Percentiles rank a stretch among this genome's conserved stretches.
Evolutionary conservation across 1,140 invertebrate genomes (phyloP).

Genomic region (Ptiloglossa arizonensis): DNA sequence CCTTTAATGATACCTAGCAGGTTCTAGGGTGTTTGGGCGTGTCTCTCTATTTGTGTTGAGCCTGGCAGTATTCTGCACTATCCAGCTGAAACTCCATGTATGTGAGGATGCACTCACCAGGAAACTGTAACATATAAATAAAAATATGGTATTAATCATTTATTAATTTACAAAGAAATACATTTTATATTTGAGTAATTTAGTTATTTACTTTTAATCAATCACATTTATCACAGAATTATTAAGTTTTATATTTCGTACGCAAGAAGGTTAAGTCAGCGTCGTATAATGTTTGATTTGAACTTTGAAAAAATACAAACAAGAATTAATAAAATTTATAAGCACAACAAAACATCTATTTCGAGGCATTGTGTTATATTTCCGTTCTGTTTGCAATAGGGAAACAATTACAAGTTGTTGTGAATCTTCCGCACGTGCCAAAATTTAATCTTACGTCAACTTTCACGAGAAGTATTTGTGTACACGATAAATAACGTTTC

Average conservation of each 20-base stretch:
- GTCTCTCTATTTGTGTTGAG: constrained; percentile 94
- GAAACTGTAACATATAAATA: constrained; percentile 81
- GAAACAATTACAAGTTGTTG: not conserved
- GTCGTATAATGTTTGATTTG: not conserved
- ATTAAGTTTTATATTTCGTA: not conserved
- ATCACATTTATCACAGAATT: no score
- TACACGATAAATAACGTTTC: not conserved
- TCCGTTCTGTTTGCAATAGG: not conserved
- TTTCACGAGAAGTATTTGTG: not conserved
- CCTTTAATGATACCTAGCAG: constrained; percentile 65
- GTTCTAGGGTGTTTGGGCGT: constrained; percentile 61
- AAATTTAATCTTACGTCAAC: constrained; percentile 7
- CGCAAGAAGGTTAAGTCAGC: constrained; percentile 6
- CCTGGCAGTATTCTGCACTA: constrained; percentile 97
- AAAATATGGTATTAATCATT: not conserved
- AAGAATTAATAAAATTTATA: not conserved
- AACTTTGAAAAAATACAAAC: not conserved
- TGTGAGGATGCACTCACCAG: constrained; percentile 88
- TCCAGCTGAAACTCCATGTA: constrained; percentile 99
- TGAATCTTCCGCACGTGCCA: constrained; percentile 27
- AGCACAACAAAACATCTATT: not conserved
- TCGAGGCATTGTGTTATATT: constrained; percentile 1
- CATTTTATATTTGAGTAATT: no score
- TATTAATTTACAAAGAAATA: not conserved
- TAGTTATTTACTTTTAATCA: no score